Conservation (phyloP, 2,113 vertebrate species). For the Bubo scandiacus region DNA sequence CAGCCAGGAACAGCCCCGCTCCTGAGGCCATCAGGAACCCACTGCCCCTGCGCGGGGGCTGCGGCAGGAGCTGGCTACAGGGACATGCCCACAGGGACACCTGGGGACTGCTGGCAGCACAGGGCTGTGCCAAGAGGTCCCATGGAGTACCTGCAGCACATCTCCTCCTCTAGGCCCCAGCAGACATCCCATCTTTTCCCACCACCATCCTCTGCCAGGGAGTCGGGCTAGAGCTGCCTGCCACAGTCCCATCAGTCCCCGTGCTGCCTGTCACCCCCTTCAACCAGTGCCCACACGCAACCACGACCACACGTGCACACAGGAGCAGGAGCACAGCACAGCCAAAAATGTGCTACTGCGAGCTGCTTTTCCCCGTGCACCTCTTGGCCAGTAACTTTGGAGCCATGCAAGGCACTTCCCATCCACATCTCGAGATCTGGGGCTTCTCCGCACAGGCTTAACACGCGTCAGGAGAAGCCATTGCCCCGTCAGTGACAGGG, state of each 20-base stretch:
- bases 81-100: not conserved
- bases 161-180: not conserved
- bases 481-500: rapidly evolving
- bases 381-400: not conserved
- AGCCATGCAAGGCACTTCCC: not conserved
- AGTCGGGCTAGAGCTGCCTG: not conserved
- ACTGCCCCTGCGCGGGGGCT: rapidly evolving
- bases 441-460: not conserved
- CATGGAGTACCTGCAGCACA: rapidly evolving
- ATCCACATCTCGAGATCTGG: not conserved
- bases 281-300: rapidly evolving
- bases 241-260: not conserved
- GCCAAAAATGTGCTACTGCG: not conserved
- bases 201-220: not conserved
- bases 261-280: rapidly evolving
- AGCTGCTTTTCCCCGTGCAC: not conserved
- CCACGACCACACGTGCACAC: rapidly evolving
- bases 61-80: rapidly evolving
- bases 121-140: not conserved
- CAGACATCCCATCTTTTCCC: not conserved
- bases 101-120: not conserved
- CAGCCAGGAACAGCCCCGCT: not conserved
- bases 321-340: not conserved
- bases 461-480: rapidly evolving
- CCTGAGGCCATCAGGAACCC: not conserved